phyloP scores from a whole-genome alignment of 2,113 vertebrate genomes.

The Pachyramphus minor region DNA sequence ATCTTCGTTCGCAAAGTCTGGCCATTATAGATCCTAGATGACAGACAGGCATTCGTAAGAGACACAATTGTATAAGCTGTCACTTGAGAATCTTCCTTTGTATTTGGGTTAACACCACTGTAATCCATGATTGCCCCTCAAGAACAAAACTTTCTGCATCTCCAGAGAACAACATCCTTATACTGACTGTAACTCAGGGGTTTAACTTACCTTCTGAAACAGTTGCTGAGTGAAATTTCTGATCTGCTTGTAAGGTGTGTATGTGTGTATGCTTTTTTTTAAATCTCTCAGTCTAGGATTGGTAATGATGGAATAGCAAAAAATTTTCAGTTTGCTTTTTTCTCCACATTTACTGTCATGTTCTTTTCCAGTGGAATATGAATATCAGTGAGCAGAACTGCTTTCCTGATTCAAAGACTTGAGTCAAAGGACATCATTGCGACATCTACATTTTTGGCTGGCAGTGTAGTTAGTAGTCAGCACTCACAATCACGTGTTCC shows the following conservation, averaged over 20 bases:
- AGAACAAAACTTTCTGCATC: neutral
- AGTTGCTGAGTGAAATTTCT: neutral
- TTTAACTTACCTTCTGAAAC: neutral
- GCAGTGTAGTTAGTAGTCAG: neutral
- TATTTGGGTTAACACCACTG: neutral
- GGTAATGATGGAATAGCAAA: neutral
- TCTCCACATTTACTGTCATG: rapidly evolving
- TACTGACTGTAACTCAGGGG: neutral
- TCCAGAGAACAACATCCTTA: neutral
- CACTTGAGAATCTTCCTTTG: neutral
- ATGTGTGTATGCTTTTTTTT: neutral
- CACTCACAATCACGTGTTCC: neutral
- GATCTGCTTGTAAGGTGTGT: neutral
- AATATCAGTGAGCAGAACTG: neutral
- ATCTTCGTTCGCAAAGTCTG: no score
- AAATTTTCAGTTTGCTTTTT: neutral
- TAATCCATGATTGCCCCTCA: neutral
- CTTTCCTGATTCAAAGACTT: neutral
- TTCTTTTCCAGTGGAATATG: neutral
- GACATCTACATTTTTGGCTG: neutral
- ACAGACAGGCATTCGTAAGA: neutral
- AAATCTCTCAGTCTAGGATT: neutral
- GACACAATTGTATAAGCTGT: neutral
- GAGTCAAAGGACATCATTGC: neutral
- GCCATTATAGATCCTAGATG: neutral